phyloP scores from a whole-genome alignment of 2,113 vertebrate species.

The Centropus bengalensis region DNA sequence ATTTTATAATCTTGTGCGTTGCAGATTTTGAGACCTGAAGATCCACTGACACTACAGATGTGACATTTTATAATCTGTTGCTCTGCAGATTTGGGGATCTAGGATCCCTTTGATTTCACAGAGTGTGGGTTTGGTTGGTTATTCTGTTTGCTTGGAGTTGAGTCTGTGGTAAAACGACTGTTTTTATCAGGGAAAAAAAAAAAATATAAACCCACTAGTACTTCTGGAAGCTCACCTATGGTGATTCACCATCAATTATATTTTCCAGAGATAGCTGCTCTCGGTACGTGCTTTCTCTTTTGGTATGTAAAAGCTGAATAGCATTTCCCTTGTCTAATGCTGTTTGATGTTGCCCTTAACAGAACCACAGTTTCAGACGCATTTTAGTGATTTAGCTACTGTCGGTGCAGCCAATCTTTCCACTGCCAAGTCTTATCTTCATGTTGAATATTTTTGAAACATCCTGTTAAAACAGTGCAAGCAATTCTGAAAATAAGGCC shows the following conservation, averaged over 20 bases:
- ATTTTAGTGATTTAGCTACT: not conserved
- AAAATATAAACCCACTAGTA: not conserved
- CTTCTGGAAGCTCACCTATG: not conserved
- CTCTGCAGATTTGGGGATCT: too few species aligned
- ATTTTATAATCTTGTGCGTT: too few species aligned
- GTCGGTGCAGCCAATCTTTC: not conserved
- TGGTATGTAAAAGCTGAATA: not conserved
- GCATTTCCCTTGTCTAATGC: not conserved
- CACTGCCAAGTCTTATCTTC: not conserved
- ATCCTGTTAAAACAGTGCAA: not conserved
- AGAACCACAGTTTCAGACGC: not conserved
- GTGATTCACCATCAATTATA: not conserved
- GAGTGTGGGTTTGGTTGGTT: too few species aligned
- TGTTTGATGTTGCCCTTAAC: not conserved
- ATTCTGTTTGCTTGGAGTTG: too few species aligned
- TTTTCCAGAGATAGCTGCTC: not conserved
- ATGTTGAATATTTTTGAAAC: not conserved
- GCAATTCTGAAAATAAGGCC: not conserved
- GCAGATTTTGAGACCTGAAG: too few species aligned
- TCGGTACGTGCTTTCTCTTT: not conserved
- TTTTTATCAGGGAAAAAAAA: fast-evolving
- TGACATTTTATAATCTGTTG: too few species aligned
- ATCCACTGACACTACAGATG: too few species aligned
- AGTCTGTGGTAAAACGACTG: too few species aligned
- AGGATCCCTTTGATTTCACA: too few species aligned